phyloP scores from a whole-genome alignment of 2,888 invertebrate species.

The Flexamia atlantica region DNA sequence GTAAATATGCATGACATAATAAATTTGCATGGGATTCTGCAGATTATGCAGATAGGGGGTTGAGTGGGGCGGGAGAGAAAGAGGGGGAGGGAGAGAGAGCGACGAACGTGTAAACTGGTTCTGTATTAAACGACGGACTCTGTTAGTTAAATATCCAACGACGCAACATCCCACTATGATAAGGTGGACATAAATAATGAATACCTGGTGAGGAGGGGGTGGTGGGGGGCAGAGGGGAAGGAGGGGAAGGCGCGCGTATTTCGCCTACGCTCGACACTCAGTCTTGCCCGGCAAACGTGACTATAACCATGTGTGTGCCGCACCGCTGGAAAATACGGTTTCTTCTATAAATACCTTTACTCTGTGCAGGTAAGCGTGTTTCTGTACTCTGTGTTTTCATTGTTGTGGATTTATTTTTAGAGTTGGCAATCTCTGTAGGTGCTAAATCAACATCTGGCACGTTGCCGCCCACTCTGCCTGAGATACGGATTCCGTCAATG shows the following conservation, averaged over 20 bases:
- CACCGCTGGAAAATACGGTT: slow-evolving; percentile 62
- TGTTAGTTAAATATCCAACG: slow-evolving; percentile 57
- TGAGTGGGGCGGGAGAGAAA: slow-evolving; percentile 1
- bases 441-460: slow-evolving; percentile 19
- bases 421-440: neutral
- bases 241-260: slow-evolving; percentile 20
- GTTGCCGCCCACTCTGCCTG: slow-evolving; percentile 13
- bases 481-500: neutral
- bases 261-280: slow-evolving; percentile 52
- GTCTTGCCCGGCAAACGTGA: slow-evolving; percentile 37
- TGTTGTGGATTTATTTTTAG: slow-evolving; percentile 30
- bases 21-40: slow-evolving; percentile 43
- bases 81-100: neutral
- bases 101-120: slow-evolving; percentile 46
- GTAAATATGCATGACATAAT: slow-evolving; percentile 43
- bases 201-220: slow-evolving; percentile 13
- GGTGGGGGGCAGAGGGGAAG: neutral
- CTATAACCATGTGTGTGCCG: slow-evolving; percentile 59
- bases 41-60: slow-evolving; percentile 5
- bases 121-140: slow-evolving; percentile 54
- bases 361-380: slow-evolving; percentile 53
- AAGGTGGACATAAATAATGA: slow-evolving; percentile 62
- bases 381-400: slow-evolving; percentile 16
- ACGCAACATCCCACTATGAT: slow-evolving; percentile 58
- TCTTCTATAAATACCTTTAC: slow-evolving; percentile 45